phyloP scores from a whole-genome alignment of 2,113 vertebrate genomes.

The Anoura caudifer region DNA sequence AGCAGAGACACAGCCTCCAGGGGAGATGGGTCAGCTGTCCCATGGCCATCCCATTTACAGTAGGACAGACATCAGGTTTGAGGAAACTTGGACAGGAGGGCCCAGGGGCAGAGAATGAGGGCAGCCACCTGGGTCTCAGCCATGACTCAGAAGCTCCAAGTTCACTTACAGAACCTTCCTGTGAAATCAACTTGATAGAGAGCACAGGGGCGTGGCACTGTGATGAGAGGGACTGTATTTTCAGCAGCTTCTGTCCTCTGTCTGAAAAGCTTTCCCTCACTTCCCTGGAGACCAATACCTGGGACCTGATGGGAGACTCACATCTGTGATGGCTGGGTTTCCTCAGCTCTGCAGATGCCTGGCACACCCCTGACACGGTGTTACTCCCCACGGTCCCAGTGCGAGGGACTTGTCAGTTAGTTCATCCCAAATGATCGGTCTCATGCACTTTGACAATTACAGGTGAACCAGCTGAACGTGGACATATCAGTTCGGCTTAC shows the following conservation, averaged over 20 bases:
- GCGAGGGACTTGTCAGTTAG: slow-evolving; percentile 28
- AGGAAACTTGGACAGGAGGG: background rate
- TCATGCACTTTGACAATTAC: slow-evolving; percentile 4
- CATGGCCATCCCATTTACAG: background rate
- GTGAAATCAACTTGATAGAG: background rate
- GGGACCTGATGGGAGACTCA: background rate
- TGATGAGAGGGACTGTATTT: background rate
- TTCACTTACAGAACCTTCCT: background rate
- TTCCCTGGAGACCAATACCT: background rate
- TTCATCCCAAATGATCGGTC: slow-evolving; percentile 31
- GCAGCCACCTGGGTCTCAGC: background rate
- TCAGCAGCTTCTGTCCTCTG: background rate
- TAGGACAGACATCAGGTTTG: background rate
- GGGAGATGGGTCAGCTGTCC: background rate
- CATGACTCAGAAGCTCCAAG: background rate
- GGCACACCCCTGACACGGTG: background rate
- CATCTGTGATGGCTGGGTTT: background rate
- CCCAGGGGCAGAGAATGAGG: background rate
- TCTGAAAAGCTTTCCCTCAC: background rate
- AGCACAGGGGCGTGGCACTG: background rate
- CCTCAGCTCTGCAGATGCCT: background rate
- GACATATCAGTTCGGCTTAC: background rate
- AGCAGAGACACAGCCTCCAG: background rate
- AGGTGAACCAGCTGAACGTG: background rate
- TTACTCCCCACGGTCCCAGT: background rate